phyloP scores from a whole-genome alignment of 2,113 vertebrate genomes.

The Illadopsis cleaveri region DNA sequence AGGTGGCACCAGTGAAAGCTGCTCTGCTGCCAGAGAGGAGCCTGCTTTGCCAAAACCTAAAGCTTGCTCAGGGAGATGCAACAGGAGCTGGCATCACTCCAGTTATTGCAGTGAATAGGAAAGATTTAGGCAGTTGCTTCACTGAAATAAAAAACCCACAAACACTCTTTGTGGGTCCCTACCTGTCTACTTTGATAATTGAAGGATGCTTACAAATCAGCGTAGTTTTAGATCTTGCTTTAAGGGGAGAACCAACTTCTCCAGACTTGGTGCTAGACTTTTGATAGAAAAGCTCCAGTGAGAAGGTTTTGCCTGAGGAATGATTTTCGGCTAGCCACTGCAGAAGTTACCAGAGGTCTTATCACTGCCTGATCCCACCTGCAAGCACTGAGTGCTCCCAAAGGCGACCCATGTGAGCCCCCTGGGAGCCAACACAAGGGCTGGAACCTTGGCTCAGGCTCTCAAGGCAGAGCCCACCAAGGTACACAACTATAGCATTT shows the following conservation, averaged over 20 bases:
- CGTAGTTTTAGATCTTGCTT: background rate
- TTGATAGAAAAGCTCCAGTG: background rate
- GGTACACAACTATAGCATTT: background rate
- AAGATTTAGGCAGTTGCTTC: background rate
- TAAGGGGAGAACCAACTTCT: background rate
- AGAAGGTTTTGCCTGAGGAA: background rate
- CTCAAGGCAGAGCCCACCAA: background rate
- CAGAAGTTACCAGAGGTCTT: background rate
- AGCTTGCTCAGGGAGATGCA: background rate
- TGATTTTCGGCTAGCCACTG: background rate
- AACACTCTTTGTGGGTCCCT: background rate
- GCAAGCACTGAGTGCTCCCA: rapidly evolving
- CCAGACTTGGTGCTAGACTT: background rate
- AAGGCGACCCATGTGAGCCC: rapidly evolving
- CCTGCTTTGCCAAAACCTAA: background rate
- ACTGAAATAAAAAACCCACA: background rate
- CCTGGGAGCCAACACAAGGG: background rate
- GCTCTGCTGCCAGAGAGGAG: background rate
- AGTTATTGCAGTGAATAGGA: background rate
- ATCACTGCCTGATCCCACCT: background rate
- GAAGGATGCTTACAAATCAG: background rate
- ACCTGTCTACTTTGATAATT: background rate
- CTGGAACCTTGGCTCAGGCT: background rate
- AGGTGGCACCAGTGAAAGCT: background rate
- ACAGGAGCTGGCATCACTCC: background rate